These are phyloP conservation scores for Hoplostethus atlanticus DNA, from an alignment of 2,797 vertebrate species.

Conservation along the genomic window DNA sequence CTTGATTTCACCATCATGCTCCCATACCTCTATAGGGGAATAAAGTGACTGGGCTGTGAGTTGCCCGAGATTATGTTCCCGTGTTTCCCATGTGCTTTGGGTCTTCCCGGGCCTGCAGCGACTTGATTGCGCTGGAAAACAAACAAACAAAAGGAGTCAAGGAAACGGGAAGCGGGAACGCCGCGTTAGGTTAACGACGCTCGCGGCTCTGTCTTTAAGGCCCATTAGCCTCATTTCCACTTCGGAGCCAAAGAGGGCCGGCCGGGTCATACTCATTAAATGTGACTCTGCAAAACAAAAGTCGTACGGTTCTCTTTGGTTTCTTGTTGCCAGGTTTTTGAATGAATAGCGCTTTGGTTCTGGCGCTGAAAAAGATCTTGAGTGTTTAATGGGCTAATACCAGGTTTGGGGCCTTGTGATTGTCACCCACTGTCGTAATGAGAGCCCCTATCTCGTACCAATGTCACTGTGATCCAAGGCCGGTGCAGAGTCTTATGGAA, in stretches of 20 bases:
- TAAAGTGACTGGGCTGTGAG: slow-evolving; percentile 37
- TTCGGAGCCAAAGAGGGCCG: background rate
- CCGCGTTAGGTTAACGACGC: slow-evolving; percentile 17
- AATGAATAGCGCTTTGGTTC: too few relatives aligned
- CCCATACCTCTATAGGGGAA: background rate
- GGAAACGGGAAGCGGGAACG: background rate
- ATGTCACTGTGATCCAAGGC: slow-evolving; percentile 26
- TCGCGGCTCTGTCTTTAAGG: slow-evolving; percentile 10
- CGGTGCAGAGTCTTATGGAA: background rate
- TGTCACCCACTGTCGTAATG: slow-evolving; percentile 41
- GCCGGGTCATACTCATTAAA: slow-evolving; percentile 6
- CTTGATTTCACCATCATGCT: slow-evolving; percentile 40
- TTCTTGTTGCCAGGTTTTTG: too few relatives aligned
- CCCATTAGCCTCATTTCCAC: slow-evolving; percentile 28
- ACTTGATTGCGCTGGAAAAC: background rate
- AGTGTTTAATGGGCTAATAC: slow-evolving; percentile 30
- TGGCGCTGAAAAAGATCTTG: background rate
- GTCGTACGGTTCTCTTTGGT: too few relatives aligned
- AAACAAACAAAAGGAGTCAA: background rate
- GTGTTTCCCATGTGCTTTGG: slow-evolving; percentile 23
- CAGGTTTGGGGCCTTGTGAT: slow-evolving; percentile 28
- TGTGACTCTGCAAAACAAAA: background rate
- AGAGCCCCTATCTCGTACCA: slow-evolving; percentile 45
- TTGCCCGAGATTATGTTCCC: slow-evolving; percentile 38
- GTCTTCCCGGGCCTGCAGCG: slow-evolving; percentile 7